Base-by-base conservation (phyloP, 2,113 vertebrate genomes). In the Hippocampus abdominalis region DNA sequence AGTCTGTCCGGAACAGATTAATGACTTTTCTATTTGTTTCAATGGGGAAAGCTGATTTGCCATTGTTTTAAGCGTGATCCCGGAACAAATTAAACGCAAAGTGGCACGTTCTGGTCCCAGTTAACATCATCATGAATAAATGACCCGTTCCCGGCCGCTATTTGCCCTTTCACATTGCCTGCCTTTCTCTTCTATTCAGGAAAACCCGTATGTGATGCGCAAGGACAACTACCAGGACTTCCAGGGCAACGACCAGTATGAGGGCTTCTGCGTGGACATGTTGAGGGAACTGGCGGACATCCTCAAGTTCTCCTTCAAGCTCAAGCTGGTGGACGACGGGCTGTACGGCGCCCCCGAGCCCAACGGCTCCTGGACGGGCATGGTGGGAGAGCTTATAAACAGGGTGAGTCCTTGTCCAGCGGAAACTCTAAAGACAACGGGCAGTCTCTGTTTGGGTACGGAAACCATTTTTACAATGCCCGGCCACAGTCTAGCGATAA, bases 201-300 rank as follows among this genome's bases (percentile, higher is more conserved):
- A 97, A 81, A 96, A 97, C 84, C 96, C 96, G 0, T 98, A 98
- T 0, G 92, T 98, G 84, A 98, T 98, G 96, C 94, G 95, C 29
- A 92, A 93, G 80, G 89, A 91, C 23, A 96, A 96, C 83, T 94
- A 94, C 88, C 94, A 94, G 89, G 93, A 93, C 18, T 85, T 93
- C 73, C 92, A 93, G 0, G 94, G 94, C 2, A 94, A 95, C 0
- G 95, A 95, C 54, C 95, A 94, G 81, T 98, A 96, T 0, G 94
- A 98, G 76, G 96, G 96, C 1, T 97, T 98, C 90, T 98, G 96
- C 1, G 95, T 97, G 68, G 96, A 98, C 91, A 96, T 98, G 95
- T 92, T 98, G 60, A 91, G 91, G 49, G 96, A 98, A 79, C 89
- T 98, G 66, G 92, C 96, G 0, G 94, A 93, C 82, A 94, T 94